These are phyloP conservation scores for Drosophila austrosaltans DNA, from an alignment of 2,888 invertebrate species.

Conservation along the genomic window DNA sequence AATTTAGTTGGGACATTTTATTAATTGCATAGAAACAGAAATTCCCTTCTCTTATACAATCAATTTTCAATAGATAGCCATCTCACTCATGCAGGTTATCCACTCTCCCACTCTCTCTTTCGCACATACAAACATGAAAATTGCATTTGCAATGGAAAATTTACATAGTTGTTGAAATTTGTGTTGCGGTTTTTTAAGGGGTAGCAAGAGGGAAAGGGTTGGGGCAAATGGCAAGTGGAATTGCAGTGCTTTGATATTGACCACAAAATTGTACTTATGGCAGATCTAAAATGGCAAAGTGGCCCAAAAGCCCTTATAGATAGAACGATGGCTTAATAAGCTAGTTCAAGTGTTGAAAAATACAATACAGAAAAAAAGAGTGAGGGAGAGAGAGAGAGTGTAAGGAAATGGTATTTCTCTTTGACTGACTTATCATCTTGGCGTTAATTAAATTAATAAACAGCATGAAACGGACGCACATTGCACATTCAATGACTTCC, in stretches of 20 bases:
- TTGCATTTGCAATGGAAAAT: conserved; percentile 43
- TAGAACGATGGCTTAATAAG: conserved; percentile 14
- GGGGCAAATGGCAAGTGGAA: conserved; percentile 40
- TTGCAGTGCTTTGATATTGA: conserved; percentile 21
- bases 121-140: conserved; percentile 34
- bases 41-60: conserved; percentile 54
- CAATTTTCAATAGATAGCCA: conserved; percentile 48
- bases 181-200: conserved; percentile 54
- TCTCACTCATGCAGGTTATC: conserved; percentile 16
- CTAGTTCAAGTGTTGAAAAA: conserved; percentile 19
- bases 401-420: background rate
- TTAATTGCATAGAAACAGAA: conserved; percentile 63
- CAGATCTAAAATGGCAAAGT: conserved; percentile 19
- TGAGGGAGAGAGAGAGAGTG: background rate
- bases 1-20: conserved; percentile 70
- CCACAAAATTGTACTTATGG: conserved; percentile 53
- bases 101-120: conserved; percentile 16
- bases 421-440: conserved; percentile 30
- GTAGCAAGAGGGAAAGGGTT: conserved; percentile 8
- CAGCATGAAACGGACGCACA: conserved; percentile 32
- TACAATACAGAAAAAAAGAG: conserved; percentile 17
- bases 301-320: conserved; percentile 17
- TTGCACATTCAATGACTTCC: conserved; percentile 43
- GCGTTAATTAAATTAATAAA: conserved; percentile 67
- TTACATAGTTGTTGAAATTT: conserved; percentile 51